Evolutionary conservation across 2,797 vertebrate genomes (phyloP).

Genomic region (Pipistrellus pipistrellus): DNA sequence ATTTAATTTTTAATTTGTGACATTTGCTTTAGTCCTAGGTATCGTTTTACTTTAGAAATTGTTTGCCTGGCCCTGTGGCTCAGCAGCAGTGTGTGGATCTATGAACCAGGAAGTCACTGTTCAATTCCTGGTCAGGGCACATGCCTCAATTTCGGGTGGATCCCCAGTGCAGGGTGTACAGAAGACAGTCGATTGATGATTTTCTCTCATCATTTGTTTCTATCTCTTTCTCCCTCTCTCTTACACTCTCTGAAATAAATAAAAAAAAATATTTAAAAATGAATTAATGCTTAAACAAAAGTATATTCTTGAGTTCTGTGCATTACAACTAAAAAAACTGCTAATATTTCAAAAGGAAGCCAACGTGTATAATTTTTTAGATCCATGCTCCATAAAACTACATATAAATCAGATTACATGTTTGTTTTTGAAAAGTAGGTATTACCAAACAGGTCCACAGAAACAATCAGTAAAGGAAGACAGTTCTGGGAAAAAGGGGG

Average conservation of each 20-base stretch:
- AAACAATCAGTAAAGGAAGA: neutral
- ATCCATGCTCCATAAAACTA: neutral
- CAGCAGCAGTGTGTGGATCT: no score
- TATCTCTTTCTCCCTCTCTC: no score
- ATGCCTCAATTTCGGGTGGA: no score
- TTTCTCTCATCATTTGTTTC: no score
- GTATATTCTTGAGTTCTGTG: neutral
- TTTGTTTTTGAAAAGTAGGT: constrained; percentile 17
- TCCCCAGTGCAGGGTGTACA: no score
- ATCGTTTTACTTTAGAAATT: constrained; percentile 31
- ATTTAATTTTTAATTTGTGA: constrained; percentile 23
- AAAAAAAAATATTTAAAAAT: no score
- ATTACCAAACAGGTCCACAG: neutral
- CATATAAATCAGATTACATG: neutral
- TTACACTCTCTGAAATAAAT: no score
- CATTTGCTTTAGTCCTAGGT: neutral
- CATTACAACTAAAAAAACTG: neutral
- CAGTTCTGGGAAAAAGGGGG: neutral
- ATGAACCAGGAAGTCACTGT: no score
- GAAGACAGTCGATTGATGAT: no score
- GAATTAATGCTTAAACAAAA: neutral
- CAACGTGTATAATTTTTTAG: neutral
- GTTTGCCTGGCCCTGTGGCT: neutral
- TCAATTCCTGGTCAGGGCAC: no score
- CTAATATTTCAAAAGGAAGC: neutral